Base-by-base conservation (phyloP, 2,888 invertebrate genomes). In the Agrochola litura region DNA sequence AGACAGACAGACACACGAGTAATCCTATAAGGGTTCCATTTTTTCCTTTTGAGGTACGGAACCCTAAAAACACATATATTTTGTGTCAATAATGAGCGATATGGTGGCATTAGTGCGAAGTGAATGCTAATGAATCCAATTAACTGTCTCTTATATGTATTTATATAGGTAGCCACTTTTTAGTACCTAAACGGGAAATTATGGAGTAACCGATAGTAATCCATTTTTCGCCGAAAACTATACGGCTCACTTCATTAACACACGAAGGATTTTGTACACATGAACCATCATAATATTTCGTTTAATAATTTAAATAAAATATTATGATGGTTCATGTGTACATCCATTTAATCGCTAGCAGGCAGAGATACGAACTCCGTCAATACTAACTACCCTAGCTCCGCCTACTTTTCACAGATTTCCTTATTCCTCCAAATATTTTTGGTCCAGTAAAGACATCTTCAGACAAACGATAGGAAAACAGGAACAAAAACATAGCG, bases 101-200 rank as follows among this genome's bases (percentile, higher is more conserved):
- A 67, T n/a, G 46, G 25, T 69, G 61, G 41, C 77, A 37, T 58
- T 74, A 61, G 54, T 65, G n/a, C 25, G 66, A 70, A 78, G 65
- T 83, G 12, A 56, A 43, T 66, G 43, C 61, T 83, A 79, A 71
- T 83, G 25, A 54, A 83, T 61, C 65, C 64, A 80, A 83, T 77
- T 66, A 78, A 56, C 49, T 66, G 43, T 46, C 12, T 37, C 37
- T 14, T 56, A 63, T 43, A 43, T 46, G 12, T 25, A 46, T 8
- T 19, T 30, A 8, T 73, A 63, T 16, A 54, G 43, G 43, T 63
- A 52, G 30, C 41, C 54, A 60, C 65, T 80, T 49, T 67, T 52
- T 25, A 49, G 22, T 54, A 56, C 22, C 25, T 41, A 60, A 12
- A 56, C 16, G n/a, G 22, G 2, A 77, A 58, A 37, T 49, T n/a